Conservation (phyloP, 2,797 vertebrate genomes). For the Oophaga sylvatica region DNA sequence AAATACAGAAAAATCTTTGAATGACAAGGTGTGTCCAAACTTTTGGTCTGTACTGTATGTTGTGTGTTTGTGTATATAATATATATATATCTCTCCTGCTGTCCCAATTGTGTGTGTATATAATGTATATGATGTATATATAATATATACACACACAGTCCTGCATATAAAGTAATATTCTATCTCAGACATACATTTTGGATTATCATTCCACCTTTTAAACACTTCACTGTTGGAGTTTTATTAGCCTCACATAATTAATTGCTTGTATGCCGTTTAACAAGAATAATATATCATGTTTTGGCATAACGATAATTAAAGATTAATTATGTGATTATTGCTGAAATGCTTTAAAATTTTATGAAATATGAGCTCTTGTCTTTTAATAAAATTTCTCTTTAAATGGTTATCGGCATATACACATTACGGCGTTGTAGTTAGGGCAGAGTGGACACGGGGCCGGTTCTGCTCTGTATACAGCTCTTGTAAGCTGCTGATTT, state of each 20-base stretch:
- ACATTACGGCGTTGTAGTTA: not conserved
- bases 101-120: too few relatives aligned
- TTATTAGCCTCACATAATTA: constrained; percentile 8
- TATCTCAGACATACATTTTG: not conserved
- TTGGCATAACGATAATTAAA: constrained; percentile 40
- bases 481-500: not conserved
- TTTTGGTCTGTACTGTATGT: too few relatives aligned
- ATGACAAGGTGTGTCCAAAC: too few relatives aligned
- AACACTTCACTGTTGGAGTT: not conserved
- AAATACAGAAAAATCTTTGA: too few relatives aligned
- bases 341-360: constrained; percentile 34
- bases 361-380: constrained; percentile 25
- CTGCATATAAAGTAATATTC: not conserved
- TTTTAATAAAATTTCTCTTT: constrained; percentile 15
- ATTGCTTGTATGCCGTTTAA: constrained; percentile 23
- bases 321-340: constrained; percentile 40
- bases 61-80: too few relatives aligned
- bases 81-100: too few relatives aligned
- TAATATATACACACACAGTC: too few relatives aligned
- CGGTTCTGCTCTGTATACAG: not conserved
- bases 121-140: too few relatives aligned
- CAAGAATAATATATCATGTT: constrained; percentile 34
- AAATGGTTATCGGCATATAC: not conserved
- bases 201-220: constrained; percentile 7
- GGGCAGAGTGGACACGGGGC: not conserved